Evolutionary conservation across 2,797 vertebrate genomes (phyloP).

Genomic region (Scolopax bukidnonensis): DNA sequence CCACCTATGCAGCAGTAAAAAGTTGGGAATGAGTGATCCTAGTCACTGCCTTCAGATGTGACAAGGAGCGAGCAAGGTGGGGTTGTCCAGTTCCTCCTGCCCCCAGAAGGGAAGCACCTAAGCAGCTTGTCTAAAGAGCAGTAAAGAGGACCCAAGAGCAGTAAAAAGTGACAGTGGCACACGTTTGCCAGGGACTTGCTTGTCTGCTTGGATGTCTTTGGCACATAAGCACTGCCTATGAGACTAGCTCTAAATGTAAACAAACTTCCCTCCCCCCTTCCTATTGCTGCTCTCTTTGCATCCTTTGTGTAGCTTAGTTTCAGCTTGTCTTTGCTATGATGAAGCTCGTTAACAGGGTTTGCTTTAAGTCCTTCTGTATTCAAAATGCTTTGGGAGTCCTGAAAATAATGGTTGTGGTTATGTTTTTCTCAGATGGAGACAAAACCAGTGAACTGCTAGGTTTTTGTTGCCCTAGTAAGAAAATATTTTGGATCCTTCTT

Average conservation of each 20-base stretch:
- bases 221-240: rapidly evolving
- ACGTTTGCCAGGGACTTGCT: rapidly evolving
- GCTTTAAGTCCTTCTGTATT: background rate
- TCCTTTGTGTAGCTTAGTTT: background rate
- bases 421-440: background rate
- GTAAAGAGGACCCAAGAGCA: background rate
- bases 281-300: background rate
- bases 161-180: rapidly evolving
- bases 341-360: background rate
- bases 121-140: background rate
- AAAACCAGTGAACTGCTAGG: background rate
- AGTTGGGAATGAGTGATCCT: background rate
- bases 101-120: background rate
- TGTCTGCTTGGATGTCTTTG: background rate
- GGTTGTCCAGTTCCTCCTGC: background rate
- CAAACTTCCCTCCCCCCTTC: no score
- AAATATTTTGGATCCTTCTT: background rate
- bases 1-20: background rate
- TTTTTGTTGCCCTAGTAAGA: background rate
- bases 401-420: background rate
- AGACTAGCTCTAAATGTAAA: background rate
- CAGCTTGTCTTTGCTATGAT: background rate
- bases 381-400: background rate
- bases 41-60: rapidly evolving
- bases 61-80: rapidly evolving